Evolutionary conservation across 2,113 vertebrate genomes (phyloP), one percentile per base, ranked within the genome.

Genomic region (Urocynchramus pylzowi): DNA sequence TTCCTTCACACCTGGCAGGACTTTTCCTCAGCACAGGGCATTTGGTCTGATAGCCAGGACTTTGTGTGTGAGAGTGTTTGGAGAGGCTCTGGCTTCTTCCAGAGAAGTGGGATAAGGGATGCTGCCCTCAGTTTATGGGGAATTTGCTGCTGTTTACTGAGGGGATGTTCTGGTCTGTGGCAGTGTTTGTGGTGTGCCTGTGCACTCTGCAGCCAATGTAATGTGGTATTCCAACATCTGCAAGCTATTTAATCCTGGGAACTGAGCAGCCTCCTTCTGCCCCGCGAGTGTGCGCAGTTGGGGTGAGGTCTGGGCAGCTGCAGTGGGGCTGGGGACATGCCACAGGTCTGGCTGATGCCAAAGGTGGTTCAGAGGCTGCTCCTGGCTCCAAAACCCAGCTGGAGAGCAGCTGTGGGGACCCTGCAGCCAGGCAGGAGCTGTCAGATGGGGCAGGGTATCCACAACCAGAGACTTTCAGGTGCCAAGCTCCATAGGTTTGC

Each of bases 171-270:
- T 94, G 93, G 80, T 79, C 85, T 93, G 96, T 8, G 4, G 83
- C 33, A 8, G 37, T 52, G 39, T 67, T 81, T 92, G 92, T n/a
- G 90, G 93, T 82, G 68, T 44, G 82, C 89, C 92, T 74, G 74
- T 78, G 79, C 78, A 5, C 84, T 95, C 87, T 79, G 92, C 84
- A 93, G 87, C 13, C 67, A 63, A 60, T 65, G 85, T 63, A 31
- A 63, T 71, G 44, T 37, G 95, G 87, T 59, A 7, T 92, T 76
- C 45, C 61, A 60, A 96, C 97, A 97, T 97, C 97, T 98, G 98
- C 78, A 87, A 97, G 84, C 69, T 24, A 88, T 97, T 98, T 96
- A 75, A 94, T 91, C 63, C 92, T 22, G 42, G 45, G 85, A 93
- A 30, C 44, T 64, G 61, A 84, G 52, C 21, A 1, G 57, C 50